A percentile compares a stretch with the other conserved stretches of the same genome.
Evolutionary conservation across 1,140 invertebrate genomes (phyloP).

Genomic region (Rhysida immarginata): DNA sequence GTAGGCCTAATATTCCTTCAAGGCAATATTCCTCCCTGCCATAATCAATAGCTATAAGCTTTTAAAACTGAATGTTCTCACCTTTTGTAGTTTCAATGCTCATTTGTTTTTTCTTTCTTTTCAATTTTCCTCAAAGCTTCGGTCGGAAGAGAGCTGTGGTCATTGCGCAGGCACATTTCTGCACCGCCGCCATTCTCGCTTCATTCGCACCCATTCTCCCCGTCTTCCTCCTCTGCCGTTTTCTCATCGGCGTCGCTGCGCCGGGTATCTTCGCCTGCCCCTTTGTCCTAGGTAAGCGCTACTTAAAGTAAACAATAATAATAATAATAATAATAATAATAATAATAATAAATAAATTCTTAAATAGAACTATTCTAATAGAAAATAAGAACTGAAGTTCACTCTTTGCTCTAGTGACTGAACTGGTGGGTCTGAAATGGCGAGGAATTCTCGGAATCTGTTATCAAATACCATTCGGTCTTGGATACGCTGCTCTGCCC

Average conservation of each 20-base stretch:
- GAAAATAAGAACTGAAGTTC: too few species aligned
- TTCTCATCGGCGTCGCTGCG: slow-evolving; percentile 15
- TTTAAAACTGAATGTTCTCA: too few species aligned
- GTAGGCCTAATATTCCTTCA: too few species aligned
- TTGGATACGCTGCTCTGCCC: background rate
- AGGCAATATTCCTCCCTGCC: too few species aligned
- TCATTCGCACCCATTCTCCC: slow-evolving; percentile 3
- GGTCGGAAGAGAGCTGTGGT: slow-evolving; percentile 1
- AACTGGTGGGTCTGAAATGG: background rate
- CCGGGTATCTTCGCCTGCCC: slow-evolving; percentile 14
- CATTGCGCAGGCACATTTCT: background rate
- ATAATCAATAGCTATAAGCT: too few species aligned
- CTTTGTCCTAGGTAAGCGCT: slow-evolving; percentile 16
- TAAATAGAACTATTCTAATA: background rate
- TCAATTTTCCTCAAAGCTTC: background rate
- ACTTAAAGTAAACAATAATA: background rate
- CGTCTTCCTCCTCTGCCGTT: slow-evolving; percentile 13
- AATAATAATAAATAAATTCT: background rate
- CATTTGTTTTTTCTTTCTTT: too few species aligned
- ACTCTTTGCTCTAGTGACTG: background rate
- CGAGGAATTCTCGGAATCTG: background rate
- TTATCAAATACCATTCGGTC: background rate
- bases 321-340: background rate
- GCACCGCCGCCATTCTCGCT: background rate
- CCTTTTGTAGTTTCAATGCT: too few species aligned